Evolutionary conservation across 2,113 vertebrate genomes (phyloP).

Genomic region (Hemiprocne comata): DNA sequence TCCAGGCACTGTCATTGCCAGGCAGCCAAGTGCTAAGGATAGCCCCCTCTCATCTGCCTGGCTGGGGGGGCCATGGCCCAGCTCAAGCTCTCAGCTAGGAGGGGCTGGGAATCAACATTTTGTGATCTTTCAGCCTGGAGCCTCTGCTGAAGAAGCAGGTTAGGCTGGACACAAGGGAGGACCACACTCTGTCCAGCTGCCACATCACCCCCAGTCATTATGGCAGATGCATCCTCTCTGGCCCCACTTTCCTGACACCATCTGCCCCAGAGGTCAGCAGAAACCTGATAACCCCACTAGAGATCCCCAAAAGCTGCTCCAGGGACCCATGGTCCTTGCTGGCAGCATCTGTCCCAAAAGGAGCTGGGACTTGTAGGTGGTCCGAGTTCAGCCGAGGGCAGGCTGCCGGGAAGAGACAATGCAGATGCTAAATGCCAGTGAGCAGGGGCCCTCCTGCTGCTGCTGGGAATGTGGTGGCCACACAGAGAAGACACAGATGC

Average conservation of each 20-base stretch:
- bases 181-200: rapidly evolving
- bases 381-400: neutral
- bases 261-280: neutral
- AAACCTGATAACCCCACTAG: neutral
- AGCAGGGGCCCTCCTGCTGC: conserved; percentile 35
- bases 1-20: neutral
- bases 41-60: neutral
- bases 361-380: neutral
- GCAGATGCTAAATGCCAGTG: conserved; percentile 33
- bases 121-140: neutral
- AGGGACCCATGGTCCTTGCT: neutral
- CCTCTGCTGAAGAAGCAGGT: neutral
- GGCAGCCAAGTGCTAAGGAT: rapidly evolving
- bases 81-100: neutral
- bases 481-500: neutral
- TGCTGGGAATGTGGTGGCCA: conserved; percentile 3
- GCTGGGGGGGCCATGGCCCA: rapidly evolving
- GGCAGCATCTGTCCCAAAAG: neutral
- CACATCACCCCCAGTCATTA: rapidly evolving
- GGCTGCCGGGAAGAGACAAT: conserved; percentile 12
- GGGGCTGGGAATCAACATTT: neutral
- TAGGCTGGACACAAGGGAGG: neutral
- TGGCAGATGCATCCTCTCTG: neutral
- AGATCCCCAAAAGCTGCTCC: neutral
- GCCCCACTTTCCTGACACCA: neutral